A percentile compares a stretch with the other conserved stretches of the same genome.
Conservation (phyloP, 2,113 vertebrate species). For the Lethenteron camtschaticum region DNA sequence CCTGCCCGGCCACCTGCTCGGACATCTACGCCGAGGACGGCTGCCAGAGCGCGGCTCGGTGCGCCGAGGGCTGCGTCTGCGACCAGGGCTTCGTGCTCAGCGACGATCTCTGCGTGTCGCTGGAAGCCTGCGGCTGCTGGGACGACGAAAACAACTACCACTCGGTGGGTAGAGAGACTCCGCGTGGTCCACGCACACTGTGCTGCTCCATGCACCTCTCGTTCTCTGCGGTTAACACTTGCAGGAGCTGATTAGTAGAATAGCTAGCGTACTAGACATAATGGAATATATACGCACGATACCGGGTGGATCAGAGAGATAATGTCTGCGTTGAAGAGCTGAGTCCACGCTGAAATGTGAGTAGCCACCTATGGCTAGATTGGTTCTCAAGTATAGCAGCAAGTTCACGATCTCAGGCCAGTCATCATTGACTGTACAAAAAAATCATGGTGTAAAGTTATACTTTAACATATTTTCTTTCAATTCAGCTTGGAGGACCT, state of each 20-base stretch:
- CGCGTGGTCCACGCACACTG: neutral
- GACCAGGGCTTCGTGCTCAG: conserved; percentile 29
- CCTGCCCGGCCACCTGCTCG: conserved; percentile 35
- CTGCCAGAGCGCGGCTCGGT: conserved; percentile 25
- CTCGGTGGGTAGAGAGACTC: conserved; percentile 22
- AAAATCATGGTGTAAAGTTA: too few relatives aligned
- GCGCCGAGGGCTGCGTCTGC: conserved; percentile 42
- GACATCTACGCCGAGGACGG: conserved; percentile 26
- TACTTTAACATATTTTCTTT: too few relatives aligned
- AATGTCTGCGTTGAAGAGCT: neutral
- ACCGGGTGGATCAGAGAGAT: neutral
- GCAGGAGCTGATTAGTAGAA: neutral
- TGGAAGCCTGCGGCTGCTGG: conserved; percentile 30
- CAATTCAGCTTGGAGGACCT: too few relatives aligned
- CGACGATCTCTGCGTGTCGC: conserved; percentile 25
- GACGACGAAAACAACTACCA: conserved; percentile 21
- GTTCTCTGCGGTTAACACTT: neutral
- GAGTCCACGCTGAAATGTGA: neutral
- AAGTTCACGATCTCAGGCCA: too few relatives aligned
- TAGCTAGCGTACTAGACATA: neutral
- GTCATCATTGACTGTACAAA: too few relatives aligned
- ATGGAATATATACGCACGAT: neutral
- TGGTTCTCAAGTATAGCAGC: too few relatives aligned
- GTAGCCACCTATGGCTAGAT: too few relatives aligned
- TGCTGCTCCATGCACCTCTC: neutral